phyloP scores from a whole-genome alignment of 1,140 invertebrate species.

The Panulirus ornatus region DNA sequence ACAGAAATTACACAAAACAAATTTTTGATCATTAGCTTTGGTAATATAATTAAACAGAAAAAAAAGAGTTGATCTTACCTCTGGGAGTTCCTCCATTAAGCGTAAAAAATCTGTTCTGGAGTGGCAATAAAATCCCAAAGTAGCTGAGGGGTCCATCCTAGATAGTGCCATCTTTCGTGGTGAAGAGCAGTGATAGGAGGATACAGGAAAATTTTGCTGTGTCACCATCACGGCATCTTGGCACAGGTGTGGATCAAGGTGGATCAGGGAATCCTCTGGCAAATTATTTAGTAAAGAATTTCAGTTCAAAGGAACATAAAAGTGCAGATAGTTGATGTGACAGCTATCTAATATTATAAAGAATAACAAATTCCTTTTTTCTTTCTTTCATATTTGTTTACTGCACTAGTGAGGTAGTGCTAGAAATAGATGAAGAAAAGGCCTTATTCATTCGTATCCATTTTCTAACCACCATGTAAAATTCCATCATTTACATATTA shows the following conservation, averaged over 20 bases:
- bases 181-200: conserved; percentile 90
- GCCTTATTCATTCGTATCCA: no score
- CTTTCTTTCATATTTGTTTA: no score
- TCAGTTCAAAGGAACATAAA: neutral
- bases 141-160: conserved; percentile 95
- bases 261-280: conserved; percentile 89
- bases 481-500: no score
- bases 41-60: neutral
- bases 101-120: conserved; percentile 4
- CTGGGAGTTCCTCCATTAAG: conserved; percentile 38
- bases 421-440: no score
- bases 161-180: conserved; percentile 91
- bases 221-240: conserved; percentile 92
- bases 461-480: no score
- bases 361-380: neutral
- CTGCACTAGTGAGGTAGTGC: no score
- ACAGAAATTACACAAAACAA: neutral
- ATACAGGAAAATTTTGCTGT: conserved; percentile 84
- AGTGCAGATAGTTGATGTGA: no score
- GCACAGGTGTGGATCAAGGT: conserved; percentile 95
- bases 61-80: neutral
- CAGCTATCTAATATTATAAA: no score
- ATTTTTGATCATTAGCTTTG: neutral
- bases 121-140: conserved; percentile 76
- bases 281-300: neutral